These are phyloP conservation scores for Proteles cristata DNA, from an alignment of 2,113 vertebrate genomes.

Conservation along the genomic window DNA sequence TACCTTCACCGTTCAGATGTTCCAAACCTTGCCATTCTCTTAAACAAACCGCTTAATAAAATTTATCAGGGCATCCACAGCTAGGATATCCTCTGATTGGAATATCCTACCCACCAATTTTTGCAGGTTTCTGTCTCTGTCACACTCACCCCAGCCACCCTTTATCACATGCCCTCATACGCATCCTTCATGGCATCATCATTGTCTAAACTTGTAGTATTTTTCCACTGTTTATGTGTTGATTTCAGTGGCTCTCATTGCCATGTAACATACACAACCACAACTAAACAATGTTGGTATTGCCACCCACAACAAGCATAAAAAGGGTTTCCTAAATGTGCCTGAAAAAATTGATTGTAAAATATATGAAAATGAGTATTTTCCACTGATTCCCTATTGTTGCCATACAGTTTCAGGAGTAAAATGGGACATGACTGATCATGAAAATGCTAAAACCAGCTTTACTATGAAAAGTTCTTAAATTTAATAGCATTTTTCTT, in stretches of 20 bases:
- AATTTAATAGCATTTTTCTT: background rate
- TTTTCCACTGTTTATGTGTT: background rate
- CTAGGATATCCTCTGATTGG: background rate
- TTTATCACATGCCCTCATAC: background rate
- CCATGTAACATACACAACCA: too few species aligned
- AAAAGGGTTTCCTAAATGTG: background rate
- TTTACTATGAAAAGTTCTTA: background rate
- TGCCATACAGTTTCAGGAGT: background rate
- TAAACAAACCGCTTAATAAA: background rate
- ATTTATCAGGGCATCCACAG: background rate
- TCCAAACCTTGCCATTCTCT: background rate
- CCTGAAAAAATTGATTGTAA: background rate
- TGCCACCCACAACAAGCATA: too few species aligned
- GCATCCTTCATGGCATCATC: too few species aligned
- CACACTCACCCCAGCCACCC: accelerated
- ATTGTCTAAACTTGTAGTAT: background rate
- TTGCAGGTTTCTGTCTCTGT: background rate
- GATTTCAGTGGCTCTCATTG: background rate
- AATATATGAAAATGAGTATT: background rate
- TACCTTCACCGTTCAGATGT: background rate
- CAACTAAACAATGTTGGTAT: background rate
- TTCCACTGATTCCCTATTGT: background rate
- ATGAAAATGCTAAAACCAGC: background rate
- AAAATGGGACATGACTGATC: background rate
- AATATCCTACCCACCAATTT: background rate